Base-by-base conservation (phyloP, 2,113 vertebrate genomes). In the Bufo gargarizans region DNA sequence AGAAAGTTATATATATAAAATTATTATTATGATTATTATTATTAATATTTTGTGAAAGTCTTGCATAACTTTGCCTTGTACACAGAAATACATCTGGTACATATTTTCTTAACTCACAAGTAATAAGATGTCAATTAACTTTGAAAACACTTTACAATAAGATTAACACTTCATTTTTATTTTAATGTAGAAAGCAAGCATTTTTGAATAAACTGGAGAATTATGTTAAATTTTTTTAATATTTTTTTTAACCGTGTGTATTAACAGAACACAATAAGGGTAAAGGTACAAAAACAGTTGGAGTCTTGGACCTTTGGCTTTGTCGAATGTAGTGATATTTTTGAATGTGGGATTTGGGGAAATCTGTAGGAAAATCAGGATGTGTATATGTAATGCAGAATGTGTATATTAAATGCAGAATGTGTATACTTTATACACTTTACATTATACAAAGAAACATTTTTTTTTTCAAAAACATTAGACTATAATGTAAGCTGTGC, bases 61-160 rank as follows among this genome's bases (percentile, higher is more conserved):
- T 77, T 89, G 89, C 91, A 55, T 22, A 65, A 13, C 67, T 89
- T 92, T 90, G 90, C 90, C 92, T 91, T 92, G 87, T 87, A 88
- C 80, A 78, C 85, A 87, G 92, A 92, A 91, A 89, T 89, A 90
- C 33, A 50, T 87, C 88, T 86, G 88, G 79, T 87, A 86, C 81
- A 9, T 85, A 90, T 72, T 90, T 94, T 90, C 90, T 92, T 92
- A 91, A 90, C 16, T 89, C 77, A 74, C 86, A 50, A 33, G 53
- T 77, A 77, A 4, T 0, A 90, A 82, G 91, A 93, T 93, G 93
- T 92, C 91, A 93, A 84, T 89, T 81, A 76, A 56, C 45, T 86
- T 81, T 89, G 1, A 65, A 9, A 85, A 90, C 85, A 82, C 90
- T 92, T 93, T 90, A 85, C 77, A 53, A n/a, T 76, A 56, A 87